Conservation (phyloP, 1,140 invertebrate genomes). For the Bombus pyrosoma region DNA sequence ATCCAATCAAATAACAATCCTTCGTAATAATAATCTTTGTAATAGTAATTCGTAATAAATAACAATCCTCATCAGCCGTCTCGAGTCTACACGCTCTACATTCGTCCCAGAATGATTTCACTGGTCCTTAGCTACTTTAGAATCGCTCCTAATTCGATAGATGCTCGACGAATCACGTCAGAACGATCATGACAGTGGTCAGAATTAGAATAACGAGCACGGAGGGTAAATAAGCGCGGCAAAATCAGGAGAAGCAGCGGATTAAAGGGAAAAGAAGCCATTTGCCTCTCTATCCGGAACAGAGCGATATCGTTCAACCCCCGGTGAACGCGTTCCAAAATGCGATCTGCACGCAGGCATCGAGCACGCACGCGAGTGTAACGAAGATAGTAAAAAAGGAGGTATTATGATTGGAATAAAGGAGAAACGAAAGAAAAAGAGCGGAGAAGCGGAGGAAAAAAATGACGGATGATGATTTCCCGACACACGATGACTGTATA, state of each 20-base stretch:
- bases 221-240: constrained; percentile 31
- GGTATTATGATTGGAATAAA: too few relatives aligned
- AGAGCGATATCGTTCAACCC: constrained; percentile 63
- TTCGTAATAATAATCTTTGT: too few relatives aligned
- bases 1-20: too few relatives aligned
- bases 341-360: constrained; percentile 38
- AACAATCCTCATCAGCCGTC: too few relatives aligned
- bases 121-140: background rate
- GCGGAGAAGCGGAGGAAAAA: background rate
- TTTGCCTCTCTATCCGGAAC: constrained; percentile 57
- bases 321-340: constrained; percentile 50
- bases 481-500: constrained; percentile 61
- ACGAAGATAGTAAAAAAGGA: constrained; percentile 26
- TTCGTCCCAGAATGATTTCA: too few relatives aligned
- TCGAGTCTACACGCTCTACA: background rate
- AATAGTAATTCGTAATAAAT: too few relatives aligned
- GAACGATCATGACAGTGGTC: background rate
- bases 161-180: background rate
- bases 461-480: constrained; percentile 69
- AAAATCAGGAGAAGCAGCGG: constrained; percentile 21
- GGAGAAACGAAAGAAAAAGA: background rate
- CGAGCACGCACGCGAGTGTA: constrained; percentile 56
- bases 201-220: background rate
- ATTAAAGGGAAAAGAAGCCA: constrained; percentile 52
- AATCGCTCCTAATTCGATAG: background rate